These are phyloP conservation scores for Ailuropoda melanoleuca DNA, from an alignment of 2,113 vertebrate species.

Conservation along the genomic window DNA sequence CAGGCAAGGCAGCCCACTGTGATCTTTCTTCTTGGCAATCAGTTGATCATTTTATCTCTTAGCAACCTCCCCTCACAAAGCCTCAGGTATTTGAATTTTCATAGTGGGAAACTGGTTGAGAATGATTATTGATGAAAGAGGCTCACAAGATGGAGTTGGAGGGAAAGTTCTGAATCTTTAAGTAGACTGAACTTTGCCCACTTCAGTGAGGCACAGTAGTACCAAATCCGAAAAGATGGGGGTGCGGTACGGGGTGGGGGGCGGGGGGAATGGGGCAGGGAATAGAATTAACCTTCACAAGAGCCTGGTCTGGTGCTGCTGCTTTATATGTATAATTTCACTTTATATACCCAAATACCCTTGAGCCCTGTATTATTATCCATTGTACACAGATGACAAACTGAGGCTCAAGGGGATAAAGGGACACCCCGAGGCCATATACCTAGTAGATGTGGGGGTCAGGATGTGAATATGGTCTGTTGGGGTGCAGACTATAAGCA, in stretches of 20 bases:
- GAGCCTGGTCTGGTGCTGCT: background rate
- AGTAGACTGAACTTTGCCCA: background rate
- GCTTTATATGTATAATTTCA: background rate
- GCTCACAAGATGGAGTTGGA: background rate
- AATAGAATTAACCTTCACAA: background rate
- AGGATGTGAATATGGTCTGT: background rate
- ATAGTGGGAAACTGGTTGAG: background rate
- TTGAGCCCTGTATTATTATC: background rate
- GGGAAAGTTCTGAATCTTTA: background rate
- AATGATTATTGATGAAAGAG: background rate
- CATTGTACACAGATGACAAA: background rate
- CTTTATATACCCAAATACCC: background rate
- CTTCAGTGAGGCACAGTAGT: background rate
- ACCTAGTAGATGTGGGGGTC: background rate
- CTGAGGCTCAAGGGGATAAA: background rate
- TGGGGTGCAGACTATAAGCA: background rate
- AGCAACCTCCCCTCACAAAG: background rate
- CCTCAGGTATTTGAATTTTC: background rate
- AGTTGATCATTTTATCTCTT: background rate
- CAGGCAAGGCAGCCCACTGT: background rate
- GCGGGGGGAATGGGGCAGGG: background rate
- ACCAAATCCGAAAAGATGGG: background rate
- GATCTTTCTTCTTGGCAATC: background rate
- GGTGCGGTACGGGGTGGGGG: accelerated
- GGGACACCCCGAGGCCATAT: background rate